A percentile compares a stretch with the other conserved stretches of the same genome.
Conservation (phyloP, 2,113 vertebrate species). For the Tenebrosternarchus preto region DNA sequence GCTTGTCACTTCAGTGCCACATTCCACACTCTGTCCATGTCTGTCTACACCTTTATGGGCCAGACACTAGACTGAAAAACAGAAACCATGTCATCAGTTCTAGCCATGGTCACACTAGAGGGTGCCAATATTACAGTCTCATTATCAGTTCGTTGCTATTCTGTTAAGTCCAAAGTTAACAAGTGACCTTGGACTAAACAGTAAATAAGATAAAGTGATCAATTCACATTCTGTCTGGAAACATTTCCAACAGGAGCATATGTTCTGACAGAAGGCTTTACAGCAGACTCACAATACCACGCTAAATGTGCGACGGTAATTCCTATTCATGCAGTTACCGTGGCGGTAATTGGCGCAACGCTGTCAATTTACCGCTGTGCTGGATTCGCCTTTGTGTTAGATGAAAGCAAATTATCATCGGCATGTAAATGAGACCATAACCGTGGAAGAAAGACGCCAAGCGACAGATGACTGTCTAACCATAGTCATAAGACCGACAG, state of each 20-base stretch:
- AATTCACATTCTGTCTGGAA: neutral
- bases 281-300: too few relatives aligned
- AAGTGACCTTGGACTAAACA: neutral
- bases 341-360: too few relatives aligned
- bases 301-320: too few relatives aligned
- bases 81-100: neutral
- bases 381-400: too few relatives aligned
- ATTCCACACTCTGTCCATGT: constrained; percentile 46
- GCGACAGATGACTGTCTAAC: too few relatives aligned
- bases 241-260: neutral
- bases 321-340: too few relatives aligned
- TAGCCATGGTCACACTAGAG: neutral
- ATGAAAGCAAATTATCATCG: too few relatives aligned
- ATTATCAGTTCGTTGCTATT: neutral
- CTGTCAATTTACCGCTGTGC: too few relatives aligned
- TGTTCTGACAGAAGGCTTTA: neutral
- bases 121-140: neutral
- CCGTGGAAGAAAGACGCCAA: too few relatives aligned
- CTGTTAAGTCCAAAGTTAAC: neutral
- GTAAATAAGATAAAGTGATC: neutral
- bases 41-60: neutral
- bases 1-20: constrained; percentile 35
- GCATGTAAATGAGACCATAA: too few relatives aligned
- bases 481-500: too few relatives aligned
- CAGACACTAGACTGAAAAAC: constrained; percentile 19